Evolutionary conservation across 2,888 invertebrate genomes (phyloP), one percentile per base, ranked within the genome.

Genomic region (Ichneumoninae sp.): DNA sequence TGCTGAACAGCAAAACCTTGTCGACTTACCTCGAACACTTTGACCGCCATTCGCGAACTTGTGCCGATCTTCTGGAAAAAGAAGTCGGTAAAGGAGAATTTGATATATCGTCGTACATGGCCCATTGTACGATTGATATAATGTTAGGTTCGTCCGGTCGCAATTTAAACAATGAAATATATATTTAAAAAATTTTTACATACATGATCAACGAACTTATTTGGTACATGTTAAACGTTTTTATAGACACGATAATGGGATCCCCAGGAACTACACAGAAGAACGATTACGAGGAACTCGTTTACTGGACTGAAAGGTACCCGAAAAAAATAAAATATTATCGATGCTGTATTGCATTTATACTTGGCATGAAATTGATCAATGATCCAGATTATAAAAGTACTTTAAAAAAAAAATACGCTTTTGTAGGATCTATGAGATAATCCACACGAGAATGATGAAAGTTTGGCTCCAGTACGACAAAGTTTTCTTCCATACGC

Each of bases 391-490:
- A 5, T 68, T 22, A 22, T 68, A 26, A 68, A 1, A 13, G 0
- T 1, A 26, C 19, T 60, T 30, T 5, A 33, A 54, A 19, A 52
- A 10, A 54, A 8, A 54, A 52, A 50, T 26, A 33, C 50, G 13
- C 5, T 36, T 77, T 57, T 22, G 16, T n/a, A 89, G 89, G 26
- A 85, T 89, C 54, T 89, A 89, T 83, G 83, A 87, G 63, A 54
- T 89, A 33, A 33, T 88, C 33, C 86, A 89, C 47, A 10, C 80
- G 26, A 82, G 89, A 85, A 88, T 89, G 86, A 82, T 87, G 75
- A 89, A 89, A 68, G 76, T 87, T 0, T 89, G 89, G 89, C 83
- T 89, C n/a, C 86, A 89, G 57, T 83, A 84, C 7, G 87, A 89
- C 13, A 86, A 84, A 83, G 30, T 89, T 13, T 90, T 86, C 57